Conservation (phyloP, 1,140 invertebrate species). For the Drosophila ananassae region DNA sequence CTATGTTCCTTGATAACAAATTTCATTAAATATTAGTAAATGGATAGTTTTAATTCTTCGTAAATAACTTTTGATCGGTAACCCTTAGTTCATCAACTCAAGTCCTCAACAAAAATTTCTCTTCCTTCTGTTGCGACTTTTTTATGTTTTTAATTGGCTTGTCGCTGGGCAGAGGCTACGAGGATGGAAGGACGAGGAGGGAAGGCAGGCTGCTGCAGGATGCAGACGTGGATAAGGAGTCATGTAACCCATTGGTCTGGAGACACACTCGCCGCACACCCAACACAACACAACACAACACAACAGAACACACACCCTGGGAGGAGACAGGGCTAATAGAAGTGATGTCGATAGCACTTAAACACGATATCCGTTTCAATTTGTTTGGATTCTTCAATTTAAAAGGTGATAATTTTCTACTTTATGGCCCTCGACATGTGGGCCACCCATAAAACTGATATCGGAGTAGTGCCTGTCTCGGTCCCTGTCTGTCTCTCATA, state of each 20-base stretch:
- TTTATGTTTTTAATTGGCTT: slow-evolving; percentile 81
- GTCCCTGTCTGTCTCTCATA: slow-evolving; percentile 21
- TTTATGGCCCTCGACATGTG: slow-evolving; percentile 84
- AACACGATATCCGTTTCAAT: slow-evolving; percentile 84
- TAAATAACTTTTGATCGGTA: slow-evolving; percentile 7
- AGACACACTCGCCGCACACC: slow-evolving; percentile 2
- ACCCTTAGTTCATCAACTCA: slow-evolving; percentile 3
- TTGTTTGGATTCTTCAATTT: slow-evolving; percentile 84
- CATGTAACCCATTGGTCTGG: slow-evolving; percentile 65
- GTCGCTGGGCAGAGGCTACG: slow-evolving; percentile 39
- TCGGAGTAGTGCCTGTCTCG: slow-evolving; percentile 71
- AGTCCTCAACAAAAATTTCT: background rate
- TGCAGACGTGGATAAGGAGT: slow-evolving; percentile 60
- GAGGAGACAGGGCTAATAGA: slow-evolving; percentile 69
- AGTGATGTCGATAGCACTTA: slow-evolving; percentile 84
- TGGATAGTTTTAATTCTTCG: too few species aligned
- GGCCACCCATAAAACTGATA: slow-evolving; percentile 84
- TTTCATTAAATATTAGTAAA: too few species aligned
- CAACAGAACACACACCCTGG: background rate
- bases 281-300: too few species aligned
- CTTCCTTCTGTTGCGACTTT: slow-evolving; percentile 40
- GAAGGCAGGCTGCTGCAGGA: slow-evolving; percentile 31
- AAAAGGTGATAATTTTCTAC: slow-evolving; percentile 84
- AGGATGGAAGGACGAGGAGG: background rate
- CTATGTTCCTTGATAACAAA: too few species aligned